Evolutionary conservation across 2,113 vertebrate genomes (phyloP), one percentile per base, ranked within the genome.

Genomic region (Scomber scombrus): DNA sequence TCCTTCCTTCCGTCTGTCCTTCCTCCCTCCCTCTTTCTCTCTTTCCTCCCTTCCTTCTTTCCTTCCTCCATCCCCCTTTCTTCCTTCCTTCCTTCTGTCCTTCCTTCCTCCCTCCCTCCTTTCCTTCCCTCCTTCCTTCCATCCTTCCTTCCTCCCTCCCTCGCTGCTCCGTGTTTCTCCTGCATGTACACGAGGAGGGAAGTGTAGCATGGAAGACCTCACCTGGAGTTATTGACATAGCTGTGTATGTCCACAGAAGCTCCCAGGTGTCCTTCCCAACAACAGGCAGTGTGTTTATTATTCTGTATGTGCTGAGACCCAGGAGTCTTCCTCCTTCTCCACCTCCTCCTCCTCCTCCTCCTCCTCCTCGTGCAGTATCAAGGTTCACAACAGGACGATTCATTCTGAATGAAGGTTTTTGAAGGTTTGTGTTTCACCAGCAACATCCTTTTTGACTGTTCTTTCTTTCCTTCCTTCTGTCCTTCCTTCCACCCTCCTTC

Each of bases 211-310:
- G 55, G 55, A 65, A 11, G n/a, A 43, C 11, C 47, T 71, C 67
- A 61, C 61, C 52, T 47, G 74, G 73, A 60, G 31, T 40, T 72
- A 60, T 23, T 66, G 80, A 77, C 73, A 60, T 40, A 67, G 43
- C 62, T 68, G 74, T 16, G 49, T 26, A 66, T 21, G 54, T 64
- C 58, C 45, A 47, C 67, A 66, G n/a, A 12, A 45, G 23, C 72
- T 54, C 26, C 19, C 23, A 43, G 58, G 49, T 47, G 19, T 75
- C 23, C 34, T 12, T 50, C 12, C 18, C 19, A 29, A 29, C 50
- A 70, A 45, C 64, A 63, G 55, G 13, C 11, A 14, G 50, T 0
- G 16, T 45, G 58, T 65, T 82, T 82, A 72, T 75, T 81, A 68
- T 81, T 81, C 71, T 63, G 56, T 23, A 23, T 31, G 14, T 15